Base-by-base conservation (phyloP, 1,140 invertebrate genomes). In the Dendroctonus valens region DNA sequence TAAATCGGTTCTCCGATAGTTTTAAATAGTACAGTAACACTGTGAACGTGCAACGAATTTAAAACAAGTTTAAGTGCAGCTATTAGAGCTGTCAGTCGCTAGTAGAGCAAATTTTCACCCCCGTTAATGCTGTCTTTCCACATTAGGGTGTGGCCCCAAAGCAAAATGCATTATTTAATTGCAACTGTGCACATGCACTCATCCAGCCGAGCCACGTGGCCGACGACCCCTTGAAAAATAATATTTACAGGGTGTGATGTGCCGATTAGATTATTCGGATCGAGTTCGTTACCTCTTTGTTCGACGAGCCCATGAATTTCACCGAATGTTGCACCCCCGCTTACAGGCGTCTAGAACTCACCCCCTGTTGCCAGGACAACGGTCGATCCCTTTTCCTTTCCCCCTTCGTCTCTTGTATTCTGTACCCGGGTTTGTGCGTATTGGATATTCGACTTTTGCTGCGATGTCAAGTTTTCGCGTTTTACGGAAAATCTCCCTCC, bases 121-220 rank as follows among this genome's bases (percentile, higher is more conserved):
- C 26, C 26, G 26, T 26, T 26, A 26, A 26, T 26, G 26, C 26
- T 55, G 15, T 26, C 0, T 55, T 44, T 46, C 42, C 7, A 42
- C 26, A 6, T 15, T 15, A 37, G 57, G 57, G 57, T 59, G 41
- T 39, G 57, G 57, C 26, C 9, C 40, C 9, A 15, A 9, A 38
- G 46, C 57, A 46, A 48, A 59, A 59, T 14, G 11, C n/a, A 55
- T 26, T 46, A 46, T 59, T 46, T 59, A 26, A 59, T 59, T 59
- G 57, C 9, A 46, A 15, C n/a, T 15, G 42, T 59, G 57, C 57
- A 59, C 57, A 59, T 59, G 57, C 57, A 59, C 41, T 59, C 40
- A 14, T 41, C 57, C 37, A 15, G n/a, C 41, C 7, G 41, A n/a
- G 57, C 46, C 57, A 59, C 57, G 57, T 59, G 57, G 37, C 57